These are phyloP conservation scores for Calypte anna DNA, from an alignment of 2,113 vertebrate species.

Conservation along the genomic window DNA sequence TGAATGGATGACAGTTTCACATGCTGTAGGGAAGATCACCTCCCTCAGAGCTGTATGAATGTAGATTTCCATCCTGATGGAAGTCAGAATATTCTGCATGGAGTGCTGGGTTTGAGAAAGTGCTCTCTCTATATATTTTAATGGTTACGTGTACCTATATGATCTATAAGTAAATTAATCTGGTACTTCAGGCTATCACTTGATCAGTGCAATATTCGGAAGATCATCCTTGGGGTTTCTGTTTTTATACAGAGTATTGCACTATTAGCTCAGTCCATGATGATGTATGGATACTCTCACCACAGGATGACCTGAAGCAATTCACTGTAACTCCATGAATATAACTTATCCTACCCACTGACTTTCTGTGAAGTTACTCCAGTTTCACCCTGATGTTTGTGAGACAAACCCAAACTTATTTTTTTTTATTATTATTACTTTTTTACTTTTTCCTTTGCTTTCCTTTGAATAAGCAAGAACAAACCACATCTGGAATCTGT, in stretches of 20 bases:
- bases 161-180: neutral
- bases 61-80: neutral
- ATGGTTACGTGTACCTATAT: neutral
- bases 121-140: neutral
- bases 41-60: neutral
- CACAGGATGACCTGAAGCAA: neutral
- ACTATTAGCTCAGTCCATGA: neutral
- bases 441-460: neutral
- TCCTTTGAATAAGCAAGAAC: neutral
- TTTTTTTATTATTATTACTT: no score
- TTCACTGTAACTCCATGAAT: neutral
- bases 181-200: neutral
- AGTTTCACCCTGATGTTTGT: neutral
- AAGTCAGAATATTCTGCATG: neutral
- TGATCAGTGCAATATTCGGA: neutral
- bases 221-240: neutral
- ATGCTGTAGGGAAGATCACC: neutral
- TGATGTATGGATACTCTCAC: neutral
- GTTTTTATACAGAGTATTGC: neutral
- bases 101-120: neutral
- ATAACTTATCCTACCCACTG: neutral
- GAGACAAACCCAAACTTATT: neutral
- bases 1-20: neutral
- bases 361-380: neutral
- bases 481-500: neutral